Conservation (phyloP, 2,888 invertebrate genomes). For the Drosophila trichaetosa region DNA sequence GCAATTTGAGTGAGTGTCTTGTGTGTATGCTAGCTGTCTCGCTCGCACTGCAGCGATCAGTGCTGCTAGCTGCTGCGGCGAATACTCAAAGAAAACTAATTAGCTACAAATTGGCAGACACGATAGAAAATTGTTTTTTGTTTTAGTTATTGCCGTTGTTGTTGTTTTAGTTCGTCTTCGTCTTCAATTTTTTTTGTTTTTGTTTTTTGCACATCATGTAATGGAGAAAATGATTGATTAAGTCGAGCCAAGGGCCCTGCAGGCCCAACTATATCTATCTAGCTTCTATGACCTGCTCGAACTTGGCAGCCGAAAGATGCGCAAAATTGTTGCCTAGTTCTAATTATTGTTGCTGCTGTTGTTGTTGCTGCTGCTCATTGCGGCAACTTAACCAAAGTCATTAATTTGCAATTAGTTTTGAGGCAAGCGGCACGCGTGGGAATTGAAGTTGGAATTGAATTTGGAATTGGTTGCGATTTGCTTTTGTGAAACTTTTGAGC, state of each 20-base stretch:
- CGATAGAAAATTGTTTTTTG: constrained; percentile 51
- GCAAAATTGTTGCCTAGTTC: constrained; percentile 60
- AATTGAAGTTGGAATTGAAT: constrained; percentile 60
- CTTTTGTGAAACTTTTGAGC: constrained; percentile 44
- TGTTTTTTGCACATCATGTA: constrained; percentile 58
- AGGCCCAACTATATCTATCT: constrained; percentile 25
- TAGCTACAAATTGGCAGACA: constrained; percentile 67
- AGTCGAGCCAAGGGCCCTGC: constrained; percentile 34
- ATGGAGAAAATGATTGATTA: constrained; percentile 77
- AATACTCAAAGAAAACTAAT: constrained; percentile 65
- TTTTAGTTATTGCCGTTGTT: constrained; percentile 7
- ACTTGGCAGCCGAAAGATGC: constrained; percentile 49
- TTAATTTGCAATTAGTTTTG: constrained; percentile 79
- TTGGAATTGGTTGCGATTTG: constrained; percentile 61
- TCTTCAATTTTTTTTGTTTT: background rate
- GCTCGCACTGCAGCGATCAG: constrained; percentile 27
- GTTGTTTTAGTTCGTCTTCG: constrained; percentile 4
- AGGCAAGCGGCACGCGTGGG: constrained; percentile 72
- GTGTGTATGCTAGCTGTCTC: constrained; percentile 19
- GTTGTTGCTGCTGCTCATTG: constrained; percentile 32
- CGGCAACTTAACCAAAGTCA: constrained; percentile 67
- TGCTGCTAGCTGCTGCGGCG: constrained; percentile 36
- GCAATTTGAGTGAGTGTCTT: constrained; percentile 19
- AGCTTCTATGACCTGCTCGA: constrained; percentile 12
- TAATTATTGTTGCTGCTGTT: constrained; percentile 43